A percentile compares a stretch with the other conserved stretches of the same genome.
These are phyloP conservation scores for Catocala sponsa DNA, from an alignment of 2,888 invertebrate species.

Conservation along the genomic window DNA sequence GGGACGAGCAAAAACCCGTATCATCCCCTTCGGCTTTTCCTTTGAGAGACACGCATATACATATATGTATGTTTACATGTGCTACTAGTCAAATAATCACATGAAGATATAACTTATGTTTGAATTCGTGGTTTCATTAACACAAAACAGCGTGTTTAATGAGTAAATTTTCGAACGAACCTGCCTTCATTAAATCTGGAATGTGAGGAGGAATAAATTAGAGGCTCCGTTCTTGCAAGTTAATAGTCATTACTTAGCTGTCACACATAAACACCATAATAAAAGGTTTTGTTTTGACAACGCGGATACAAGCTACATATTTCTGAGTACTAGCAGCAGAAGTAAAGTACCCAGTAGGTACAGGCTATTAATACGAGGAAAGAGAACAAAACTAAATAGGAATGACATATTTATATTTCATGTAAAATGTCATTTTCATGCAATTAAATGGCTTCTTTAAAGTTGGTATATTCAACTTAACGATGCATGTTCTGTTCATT, in stretches of 20 bases:
- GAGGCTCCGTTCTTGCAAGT: conserved; percentile 5
- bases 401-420: neutral
- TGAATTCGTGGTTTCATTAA: neutral
- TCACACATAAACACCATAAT: conserved; percentile 14
- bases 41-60: too few species aligned
- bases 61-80: too few species aligned
- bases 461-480: conserved; percentile 27
- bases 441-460: conserved; percentile 4
- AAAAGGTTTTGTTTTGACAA: conserved; percentile 19
- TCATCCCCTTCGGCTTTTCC: too few species aligned
- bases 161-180: neutral
- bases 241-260: conserved; percentile 14
- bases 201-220: conserved; percentile 3
- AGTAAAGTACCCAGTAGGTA: too few species aligned
- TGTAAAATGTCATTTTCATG: conserved; percentile 16
- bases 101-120: neutral
- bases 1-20: too few species aligned
- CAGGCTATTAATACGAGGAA: neutral
- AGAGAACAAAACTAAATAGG: neutral
- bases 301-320: conserved; percentile 23
- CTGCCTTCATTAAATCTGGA: neutral
- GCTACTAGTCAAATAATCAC: too few species aligned
- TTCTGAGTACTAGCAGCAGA: too few species aligned
- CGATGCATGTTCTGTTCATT: conserved; percentile 19
- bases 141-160: neutral